Percentiles rank a stretch among this genome's conserved stretches.
Evolutionary conservation across 2,797 vertebrate species (phyloP).

Genomic region (Syndactyla subalaris): DNA sequence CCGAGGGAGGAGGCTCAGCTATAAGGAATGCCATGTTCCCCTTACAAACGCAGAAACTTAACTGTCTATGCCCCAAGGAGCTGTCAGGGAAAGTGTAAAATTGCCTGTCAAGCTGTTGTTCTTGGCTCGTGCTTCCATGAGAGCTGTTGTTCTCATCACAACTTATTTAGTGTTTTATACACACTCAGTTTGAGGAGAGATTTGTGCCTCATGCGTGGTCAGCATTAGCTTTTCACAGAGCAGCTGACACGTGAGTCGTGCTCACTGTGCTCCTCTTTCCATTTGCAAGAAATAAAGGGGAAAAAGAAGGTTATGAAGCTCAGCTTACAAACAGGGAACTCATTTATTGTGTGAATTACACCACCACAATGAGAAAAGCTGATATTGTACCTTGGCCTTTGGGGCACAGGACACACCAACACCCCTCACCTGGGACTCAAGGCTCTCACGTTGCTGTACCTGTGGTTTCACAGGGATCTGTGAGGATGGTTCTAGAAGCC

Average conservation of each 20-base stretch:
- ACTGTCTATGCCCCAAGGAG: constrained; percentile 37
- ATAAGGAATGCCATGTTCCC: constrained; percentile 58
- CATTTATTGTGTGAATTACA: neutral
- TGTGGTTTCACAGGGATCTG: neutral
- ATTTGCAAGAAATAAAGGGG: neutral
- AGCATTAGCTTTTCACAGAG: neutral
- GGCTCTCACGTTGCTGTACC: neutral
- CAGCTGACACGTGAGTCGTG: neutral
- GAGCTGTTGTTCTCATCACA: neutral
- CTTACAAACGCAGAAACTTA: constrained; percentile 12
- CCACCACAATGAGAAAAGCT: neutral
- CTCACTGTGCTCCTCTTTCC: neutral
- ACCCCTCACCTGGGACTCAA: neutral
- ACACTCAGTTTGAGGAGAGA: neutral
- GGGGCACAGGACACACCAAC: neutral
- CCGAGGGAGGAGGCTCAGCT: constrained; percentile 63
- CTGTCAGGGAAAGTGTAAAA: constrained; percentile 12
- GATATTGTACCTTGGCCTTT: neutral
- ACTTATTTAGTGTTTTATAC: neutral
- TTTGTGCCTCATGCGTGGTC: constrained; percentile 1
- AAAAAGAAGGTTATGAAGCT: neutral
- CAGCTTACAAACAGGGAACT: neutral
- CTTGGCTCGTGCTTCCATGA: neutral
- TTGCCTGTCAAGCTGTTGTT: neutral
- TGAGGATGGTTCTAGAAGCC: neutral